phyloP scores from a whole-genome alignment of 2,888 invertebrate species.

The Lysandra coridon region DNA sequence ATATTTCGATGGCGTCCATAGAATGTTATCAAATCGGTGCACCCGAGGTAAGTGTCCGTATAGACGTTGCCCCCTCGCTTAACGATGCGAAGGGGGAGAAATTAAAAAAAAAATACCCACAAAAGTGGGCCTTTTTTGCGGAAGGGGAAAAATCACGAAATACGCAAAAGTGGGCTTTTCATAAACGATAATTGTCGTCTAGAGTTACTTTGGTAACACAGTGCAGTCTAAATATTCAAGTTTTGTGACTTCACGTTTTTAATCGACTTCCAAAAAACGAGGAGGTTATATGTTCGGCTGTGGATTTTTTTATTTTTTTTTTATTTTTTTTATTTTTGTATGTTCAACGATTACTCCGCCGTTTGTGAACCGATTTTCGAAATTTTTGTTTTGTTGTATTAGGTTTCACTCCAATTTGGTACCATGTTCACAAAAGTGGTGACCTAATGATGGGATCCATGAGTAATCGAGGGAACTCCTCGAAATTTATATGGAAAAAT shows the following conservation, averaged over 20 bases:
- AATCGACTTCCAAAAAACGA: too few species aligned
- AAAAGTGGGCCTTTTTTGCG: constrained; percentile 15
- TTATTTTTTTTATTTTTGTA: too few species aligned
- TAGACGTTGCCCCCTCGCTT: constrained; percentile 59
- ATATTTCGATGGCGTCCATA: constrained; percentile 70
- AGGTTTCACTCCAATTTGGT: too few species aligned
- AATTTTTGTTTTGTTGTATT: too few species aligned
- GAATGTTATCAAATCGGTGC: constrained; percentile 80
- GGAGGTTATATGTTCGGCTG: too few species aligned
- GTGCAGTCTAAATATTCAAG: neutral
- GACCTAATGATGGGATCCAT: too few species aligned
- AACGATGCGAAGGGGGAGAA: constrained; percentile 35
- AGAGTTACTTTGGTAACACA: neutral
- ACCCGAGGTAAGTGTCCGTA: constrained; percentile 76
- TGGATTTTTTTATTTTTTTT: too few species aligned
- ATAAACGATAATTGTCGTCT: constrained; percentile 16
- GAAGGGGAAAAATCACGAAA: constrained; percentile 13
- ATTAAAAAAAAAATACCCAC: constrained; percentile 38
- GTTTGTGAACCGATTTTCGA: too few species aligned
- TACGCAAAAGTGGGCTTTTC: constrained; percentile 16
- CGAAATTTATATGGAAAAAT: too few species aligned
- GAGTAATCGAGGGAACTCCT: too few species aligned
- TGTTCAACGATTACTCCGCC: too few species aligned
- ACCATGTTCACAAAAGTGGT: too few species aligned
- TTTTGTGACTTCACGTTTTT: neutral